Evolutionary conservation across 1,140 invertebrate species (phyloP).

Genomic region (Chymomyza costata): DNA sequence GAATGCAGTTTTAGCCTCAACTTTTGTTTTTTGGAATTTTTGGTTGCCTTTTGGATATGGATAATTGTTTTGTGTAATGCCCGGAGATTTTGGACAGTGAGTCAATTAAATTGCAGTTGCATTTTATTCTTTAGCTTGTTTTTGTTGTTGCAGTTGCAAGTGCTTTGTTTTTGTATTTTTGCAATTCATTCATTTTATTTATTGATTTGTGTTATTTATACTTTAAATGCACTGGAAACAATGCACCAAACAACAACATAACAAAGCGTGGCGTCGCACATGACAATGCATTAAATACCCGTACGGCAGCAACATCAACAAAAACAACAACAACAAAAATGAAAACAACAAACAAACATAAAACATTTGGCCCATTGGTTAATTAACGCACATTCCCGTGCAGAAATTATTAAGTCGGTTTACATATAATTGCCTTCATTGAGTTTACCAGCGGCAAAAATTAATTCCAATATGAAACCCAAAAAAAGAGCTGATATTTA

Average conservation of each 20-base stretch:
- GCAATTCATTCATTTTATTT: constrained; percentile 32
- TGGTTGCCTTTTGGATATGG: no score
- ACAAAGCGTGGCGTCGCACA: constrained; percentile 31
- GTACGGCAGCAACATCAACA: neutral
- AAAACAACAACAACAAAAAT: no score
- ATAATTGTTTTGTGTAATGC: no score
- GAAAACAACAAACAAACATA: no score
- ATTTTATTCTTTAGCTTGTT: constrained; percentile 15
- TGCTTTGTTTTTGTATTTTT: constrained; percentile 28
- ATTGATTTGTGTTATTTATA: constrained; percentile 31
- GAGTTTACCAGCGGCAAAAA: no score
- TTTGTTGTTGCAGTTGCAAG: constrained; percentile 14
- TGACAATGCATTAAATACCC: constrained; percentile 50
- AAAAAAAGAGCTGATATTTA: no score
- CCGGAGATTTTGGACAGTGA: constrained; percentile 1
- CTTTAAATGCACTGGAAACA: constrained; percentile 59
- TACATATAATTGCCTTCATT: constrained; percentile 36
- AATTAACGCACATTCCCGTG: constrained; percentile 34
- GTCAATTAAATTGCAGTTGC: constrained; percentile 57
- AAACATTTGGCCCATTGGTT: constrained; percentile 7
- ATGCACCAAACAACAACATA: constrained; percentile 53
- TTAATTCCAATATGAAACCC: no score
- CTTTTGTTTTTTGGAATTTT: no score
- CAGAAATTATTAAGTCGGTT: constrained; percentile 43
- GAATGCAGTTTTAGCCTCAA: no score